phyloP scores from a whole-genome alignment of 2,113 vertebrate species.

The Oreochromis aureus region DNA sequence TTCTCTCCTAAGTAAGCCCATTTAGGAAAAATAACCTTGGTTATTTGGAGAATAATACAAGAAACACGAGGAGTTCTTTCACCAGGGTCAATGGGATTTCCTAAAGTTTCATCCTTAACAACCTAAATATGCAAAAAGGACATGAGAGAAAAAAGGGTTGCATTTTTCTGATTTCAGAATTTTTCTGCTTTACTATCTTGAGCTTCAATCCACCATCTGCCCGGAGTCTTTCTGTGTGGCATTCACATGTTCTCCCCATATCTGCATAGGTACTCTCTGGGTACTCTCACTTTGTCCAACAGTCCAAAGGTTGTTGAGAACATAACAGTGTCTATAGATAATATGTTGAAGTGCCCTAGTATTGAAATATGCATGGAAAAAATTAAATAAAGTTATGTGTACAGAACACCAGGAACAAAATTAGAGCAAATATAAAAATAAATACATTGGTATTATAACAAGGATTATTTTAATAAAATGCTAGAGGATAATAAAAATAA shows the following conservation, averaged over 20 bases:
- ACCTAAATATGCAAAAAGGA: accelerated
- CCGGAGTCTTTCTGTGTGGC: not conserved
- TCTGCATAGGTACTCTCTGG: not conserved
- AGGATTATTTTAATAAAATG: not conserved
- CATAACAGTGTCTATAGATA: accelerated
- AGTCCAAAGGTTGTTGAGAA: not conserved
- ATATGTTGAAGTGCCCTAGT: not conserved
- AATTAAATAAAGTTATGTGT: accelerated
- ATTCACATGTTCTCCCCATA: not conserved
- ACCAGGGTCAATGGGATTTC: accelerated
- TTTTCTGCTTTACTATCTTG: accelerated
- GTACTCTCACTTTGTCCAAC: not conserved
- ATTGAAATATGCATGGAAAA: not conserved
- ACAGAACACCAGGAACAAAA: not conserved
- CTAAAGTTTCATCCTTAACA: not conserved
- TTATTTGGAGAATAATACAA: not conserved
- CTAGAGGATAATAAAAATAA: not conserved
- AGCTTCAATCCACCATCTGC: not conserved
- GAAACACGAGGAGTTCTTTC: not conserved
- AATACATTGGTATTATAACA: not conserved
- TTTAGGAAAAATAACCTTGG: not conserved
- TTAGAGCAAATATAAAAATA: not conserved
- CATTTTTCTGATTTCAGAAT: not conserved
- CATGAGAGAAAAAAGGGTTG: not conserved
- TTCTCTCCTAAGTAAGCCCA: not conserved